Evolutionary conservation across 1,140 invertebrate species (phyloP).

Genomic region (Diabrotica undecimpunctata): DNA sequence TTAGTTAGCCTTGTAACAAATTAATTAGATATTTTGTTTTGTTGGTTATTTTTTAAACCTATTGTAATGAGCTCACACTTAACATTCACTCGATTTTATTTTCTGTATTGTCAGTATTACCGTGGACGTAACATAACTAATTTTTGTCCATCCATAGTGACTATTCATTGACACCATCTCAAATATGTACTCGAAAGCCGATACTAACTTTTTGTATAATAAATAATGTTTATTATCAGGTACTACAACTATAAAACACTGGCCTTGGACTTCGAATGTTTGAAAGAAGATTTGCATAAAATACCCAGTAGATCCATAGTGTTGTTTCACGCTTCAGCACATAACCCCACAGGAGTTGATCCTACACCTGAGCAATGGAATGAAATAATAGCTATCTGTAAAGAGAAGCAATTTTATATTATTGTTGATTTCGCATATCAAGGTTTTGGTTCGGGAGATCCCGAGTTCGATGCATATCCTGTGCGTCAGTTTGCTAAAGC

Average conservation of each 20-base stretch:
- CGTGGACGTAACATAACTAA: no score
- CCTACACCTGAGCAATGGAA: constrained; percentile 82
- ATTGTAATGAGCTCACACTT: no score
- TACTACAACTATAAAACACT: constrained; percentile 96
- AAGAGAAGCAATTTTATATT: constrained; percentile 78
- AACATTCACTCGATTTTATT: no score
- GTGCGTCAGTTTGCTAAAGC: constrained; percentile 59
- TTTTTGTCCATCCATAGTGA: no score
- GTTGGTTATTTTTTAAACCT: no score
- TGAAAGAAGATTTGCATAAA: constrained; percentile 79
- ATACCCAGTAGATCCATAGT: constrained; percentile 87
- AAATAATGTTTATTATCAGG: constrained; percentile 43
- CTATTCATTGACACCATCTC: no score
- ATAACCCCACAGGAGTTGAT: constrained; percentile 96
- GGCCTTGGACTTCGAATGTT: constrained; percentile 89
- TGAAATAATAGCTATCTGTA: constrained; percentile 73
- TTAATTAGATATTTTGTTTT: no score
- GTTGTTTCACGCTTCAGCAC: constrained; percentile 92
- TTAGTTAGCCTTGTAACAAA: no score
- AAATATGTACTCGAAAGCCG: no score
- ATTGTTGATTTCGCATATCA: constrained; percentile 96
- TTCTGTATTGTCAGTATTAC: no score
- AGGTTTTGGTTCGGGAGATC: constrained; percentile 95
- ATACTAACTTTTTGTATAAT: no score
- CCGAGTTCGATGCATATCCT: constrained; percentile 86